Evolutionary conservation across 1,140 invertebrate species (phyloP).

Genomic region (Pollicipes pollicipes): DNA sequence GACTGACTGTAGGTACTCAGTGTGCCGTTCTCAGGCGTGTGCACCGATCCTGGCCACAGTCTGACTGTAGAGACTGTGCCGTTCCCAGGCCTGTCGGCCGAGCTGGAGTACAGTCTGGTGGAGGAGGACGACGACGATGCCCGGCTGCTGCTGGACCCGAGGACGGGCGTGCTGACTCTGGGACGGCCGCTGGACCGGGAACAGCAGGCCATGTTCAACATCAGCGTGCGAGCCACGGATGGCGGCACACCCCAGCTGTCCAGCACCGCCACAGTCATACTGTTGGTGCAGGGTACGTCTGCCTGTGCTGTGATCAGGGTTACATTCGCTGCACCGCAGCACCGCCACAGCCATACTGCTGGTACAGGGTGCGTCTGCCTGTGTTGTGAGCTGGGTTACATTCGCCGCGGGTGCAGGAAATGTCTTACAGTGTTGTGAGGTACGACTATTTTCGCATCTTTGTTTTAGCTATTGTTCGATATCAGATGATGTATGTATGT

Average conservation of each 20-base stretch:
- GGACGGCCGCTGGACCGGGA: conserved; percentile 70
- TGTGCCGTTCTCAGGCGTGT: background rate
- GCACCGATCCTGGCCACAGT: too few species aligned
- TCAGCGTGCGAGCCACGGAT: conserved; percentile 50
- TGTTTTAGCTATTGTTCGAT: background rate
- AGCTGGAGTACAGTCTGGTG: conserved; percentile 14
- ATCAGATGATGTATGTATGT: too few species aligned
- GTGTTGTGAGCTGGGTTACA: too few species aligned
- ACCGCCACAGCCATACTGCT: conserved; percentile 27
- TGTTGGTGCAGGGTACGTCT: conserved; percentile 20
- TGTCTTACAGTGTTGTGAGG: too few species aligned
- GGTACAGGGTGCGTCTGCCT: conserved; percentile 18
- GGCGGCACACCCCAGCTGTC: conserved; percentile 49
- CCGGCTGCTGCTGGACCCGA: conserved; percentile 47
- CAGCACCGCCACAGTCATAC: conserved; percentile 29
- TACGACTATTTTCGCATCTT: background rate
- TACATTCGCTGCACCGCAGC: conserved; percentile 19
- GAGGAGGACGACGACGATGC: conserved; percentile 18
- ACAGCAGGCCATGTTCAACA: conserved; percentile 59
- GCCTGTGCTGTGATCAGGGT: too few species aligned
- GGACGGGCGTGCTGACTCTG: conserved; percentile 65
- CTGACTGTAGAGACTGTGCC: background rate
- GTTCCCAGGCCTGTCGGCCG: background rate
- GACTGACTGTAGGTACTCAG: background rate
- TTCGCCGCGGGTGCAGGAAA: too few species aligned